Conservation (phyloP, 2,113 vertebrate genomes). For the Anhinga anhinga region DNA sequence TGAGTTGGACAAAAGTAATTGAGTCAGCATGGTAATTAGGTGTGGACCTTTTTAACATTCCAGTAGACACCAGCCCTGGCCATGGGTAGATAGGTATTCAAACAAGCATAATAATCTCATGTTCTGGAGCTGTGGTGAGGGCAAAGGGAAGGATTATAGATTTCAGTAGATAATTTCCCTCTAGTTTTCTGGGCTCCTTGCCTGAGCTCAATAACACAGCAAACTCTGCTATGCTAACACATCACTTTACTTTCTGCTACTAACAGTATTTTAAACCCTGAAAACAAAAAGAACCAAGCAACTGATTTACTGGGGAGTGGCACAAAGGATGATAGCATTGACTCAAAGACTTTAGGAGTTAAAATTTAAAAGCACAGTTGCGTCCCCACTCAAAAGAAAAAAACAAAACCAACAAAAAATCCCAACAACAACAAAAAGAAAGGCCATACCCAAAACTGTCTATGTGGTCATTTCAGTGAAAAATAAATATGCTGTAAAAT, state of each 20-base stretch:
- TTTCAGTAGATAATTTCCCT: neutral
- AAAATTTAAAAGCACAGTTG: neutral
- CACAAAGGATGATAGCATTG: neutral
- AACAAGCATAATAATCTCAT: neutral
- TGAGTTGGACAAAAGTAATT: constrained; percentile 14
- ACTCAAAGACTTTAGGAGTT: neutral
- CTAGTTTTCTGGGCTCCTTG: constrained; percentile 49
- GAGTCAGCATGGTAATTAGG: neutral
- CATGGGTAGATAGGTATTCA: neutral
- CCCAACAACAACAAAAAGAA: too few relatives aligned
- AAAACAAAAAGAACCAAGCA: neutral
- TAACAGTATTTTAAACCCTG: neutral
- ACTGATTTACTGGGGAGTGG: neutral
- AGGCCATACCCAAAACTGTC: neutral
- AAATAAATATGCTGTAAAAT: neutral
- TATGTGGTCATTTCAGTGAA: neutral
- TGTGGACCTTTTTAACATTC: neutral
- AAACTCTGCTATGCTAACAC: constrained; percentile 1
- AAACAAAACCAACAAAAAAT: neutral
- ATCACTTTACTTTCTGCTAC: neutral
- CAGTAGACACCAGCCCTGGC: neutral
- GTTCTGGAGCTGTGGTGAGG: neutral
- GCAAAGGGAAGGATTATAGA: neutral
- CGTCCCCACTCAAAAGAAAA: neutral
- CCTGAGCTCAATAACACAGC: constrained; percentile 28